phyloP scores from a whole-genome alignment of 2,797 vertebrate species.

The Botia kubotai region DNA sequence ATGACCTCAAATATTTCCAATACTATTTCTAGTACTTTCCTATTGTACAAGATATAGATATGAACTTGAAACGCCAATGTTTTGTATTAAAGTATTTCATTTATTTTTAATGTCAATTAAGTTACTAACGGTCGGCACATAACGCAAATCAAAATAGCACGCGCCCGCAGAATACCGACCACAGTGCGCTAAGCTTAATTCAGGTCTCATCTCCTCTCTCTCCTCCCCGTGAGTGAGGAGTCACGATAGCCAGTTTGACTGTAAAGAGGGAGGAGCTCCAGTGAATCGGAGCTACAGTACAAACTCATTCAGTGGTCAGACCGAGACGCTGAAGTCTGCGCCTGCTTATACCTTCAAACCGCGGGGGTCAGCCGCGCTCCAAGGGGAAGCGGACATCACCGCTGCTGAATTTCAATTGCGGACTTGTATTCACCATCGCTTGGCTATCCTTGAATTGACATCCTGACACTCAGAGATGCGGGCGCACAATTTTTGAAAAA shows the following conservation, averaged over 20 bases:
- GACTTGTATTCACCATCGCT: constrained; percentile 2
- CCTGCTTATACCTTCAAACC: not conserved
- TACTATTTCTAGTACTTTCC: no score
- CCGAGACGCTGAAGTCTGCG: constrained; percentile 2
- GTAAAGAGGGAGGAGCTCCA: constrained; percentile 52
- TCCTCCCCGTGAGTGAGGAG: not conserved
- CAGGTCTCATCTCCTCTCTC: not conserved
- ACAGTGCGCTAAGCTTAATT: not conserved
- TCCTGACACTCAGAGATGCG: not conserved
- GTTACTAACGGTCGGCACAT: no score
- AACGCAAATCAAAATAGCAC: no score
- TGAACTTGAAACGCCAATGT: no score
- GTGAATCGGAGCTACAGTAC: constrained; percentile 22
- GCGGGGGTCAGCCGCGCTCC: constrained; percentile 18
- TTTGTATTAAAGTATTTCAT: no score
- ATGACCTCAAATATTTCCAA: no score
- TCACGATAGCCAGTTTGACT: constrained; percentile 5
- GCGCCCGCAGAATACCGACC: no score
- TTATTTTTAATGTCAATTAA: no score
- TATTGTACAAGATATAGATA: no score
- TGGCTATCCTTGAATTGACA: not conserved
- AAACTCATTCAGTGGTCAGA: not conserved
- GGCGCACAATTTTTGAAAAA: not conserved
- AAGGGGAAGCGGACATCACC: constrained; percentile 12
- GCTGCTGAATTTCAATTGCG: constrained; percentile 32